phyloP scores from a whole-genome alignment of 2,888 invertebrate genomes.

The Sarcophaga caerulescens region DNA sequence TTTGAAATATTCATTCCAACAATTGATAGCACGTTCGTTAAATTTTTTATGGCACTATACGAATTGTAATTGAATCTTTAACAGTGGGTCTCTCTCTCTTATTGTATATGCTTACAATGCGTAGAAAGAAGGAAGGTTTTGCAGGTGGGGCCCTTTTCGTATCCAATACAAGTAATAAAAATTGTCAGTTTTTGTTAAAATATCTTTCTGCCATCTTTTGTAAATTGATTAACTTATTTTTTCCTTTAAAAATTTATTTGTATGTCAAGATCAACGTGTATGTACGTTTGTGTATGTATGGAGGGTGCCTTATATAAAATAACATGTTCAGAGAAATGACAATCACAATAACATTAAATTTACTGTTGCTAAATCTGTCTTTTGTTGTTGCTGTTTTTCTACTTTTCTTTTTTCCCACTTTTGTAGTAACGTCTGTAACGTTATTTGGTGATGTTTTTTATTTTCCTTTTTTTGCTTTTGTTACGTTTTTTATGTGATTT shows the following conservation, averaged over 20 bases:
- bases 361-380: slow-evolving; percentile 45
- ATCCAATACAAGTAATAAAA: slow-evolving; percentile 27
- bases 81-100: neutral
- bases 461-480: slow-evolving; percentile 20
- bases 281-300: neutral
- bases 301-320: neutral
- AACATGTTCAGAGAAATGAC: neutral
- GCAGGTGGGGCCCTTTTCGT: neutral
- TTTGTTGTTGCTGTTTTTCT: slow-evolving; percentile 6
- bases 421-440: slow-evolving; percentile 23
- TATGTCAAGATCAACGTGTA: neutral
- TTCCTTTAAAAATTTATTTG: neutral
- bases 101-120: neutral
- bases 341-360: slow-evolving; percentile 30
- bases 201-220: slow-evolving; percentile 14
- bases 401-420: neutral
- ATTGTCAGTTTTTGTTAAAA: slow-evolving; percentile 30
- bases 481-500: slow-evolving; percentile 56
- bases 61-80: neutral
- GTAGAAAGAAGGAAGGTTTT: neutral
- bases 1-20: no score
- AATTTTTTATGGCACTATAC: neutral
- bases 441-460: neutral
- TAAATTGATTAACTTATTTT: slow-evolving; percentile 46
- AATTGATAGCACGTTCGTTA: neutral